Conservation (phyloP, 2,113 vertebrate genomes). For the Gallinago undulata region DNA sequence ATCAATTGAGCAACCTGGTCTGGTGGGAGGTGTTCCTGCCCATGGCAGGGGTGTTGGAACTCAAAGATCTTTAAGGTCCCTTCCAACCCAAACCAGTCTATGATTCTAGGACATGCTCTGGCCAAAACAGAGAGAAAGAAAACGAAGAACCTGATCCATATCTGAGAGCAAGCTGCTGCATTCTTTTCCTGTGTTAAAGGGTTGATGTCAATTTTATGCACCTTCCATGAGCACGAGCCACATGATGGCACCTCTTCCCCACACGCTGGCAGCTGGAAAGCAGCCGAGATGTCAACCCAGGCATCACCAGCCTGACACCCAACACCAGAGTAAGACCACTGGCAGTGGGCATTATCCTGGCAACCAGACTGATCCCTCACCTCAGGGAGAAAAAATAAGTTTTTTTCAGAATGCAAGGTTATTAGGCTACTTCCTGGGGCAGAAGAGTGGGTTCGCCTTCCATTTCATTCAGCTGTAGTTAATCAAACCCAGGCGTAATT, state of each 20-base stretch:
- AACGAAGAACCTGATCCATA: not conserved
- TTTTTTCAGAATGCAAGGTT: not conserved
- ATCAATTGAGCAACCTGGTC: too few species aligned
- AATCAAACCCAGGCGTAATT: constrained; percentile 1
- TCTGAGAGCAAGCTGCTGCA: not conserved
- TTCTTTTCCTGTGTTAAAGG: not conserved
- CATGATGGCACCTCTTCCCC: not conserved
- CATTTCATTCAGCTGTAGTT: not conserved
- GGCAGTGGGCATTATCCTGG: not conserved
- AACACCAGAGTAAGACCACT: not conserved
- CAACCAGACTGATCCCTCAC: not conserved
- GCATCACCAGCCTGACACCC: not conserved
- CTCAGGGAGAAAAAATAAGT: not conserved
- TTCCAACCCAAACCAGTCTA: too few species aligned
- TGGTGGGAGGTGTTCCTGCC: too few species aligned
- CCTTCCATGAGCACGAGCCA: not conserved
- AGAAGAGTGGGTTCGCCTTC: not conserved
- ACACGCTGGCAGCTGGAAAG: rapidly evolving
- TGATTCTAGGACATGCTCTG: not conserved
- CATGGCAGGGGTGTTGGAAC: too few species aligned
- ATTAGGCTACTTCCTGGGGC: not conserved
- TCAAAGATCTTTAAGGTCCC: too few species aligned
- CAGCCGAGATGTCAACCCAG: not conserved
- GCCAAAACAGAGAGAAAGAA: not conserved
- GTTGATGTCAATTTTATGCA: not conserved